phyloP scores from a whole-genome alignment of 2,797 vertebrate species.

The Oreochromis mossambicus region DNA sequence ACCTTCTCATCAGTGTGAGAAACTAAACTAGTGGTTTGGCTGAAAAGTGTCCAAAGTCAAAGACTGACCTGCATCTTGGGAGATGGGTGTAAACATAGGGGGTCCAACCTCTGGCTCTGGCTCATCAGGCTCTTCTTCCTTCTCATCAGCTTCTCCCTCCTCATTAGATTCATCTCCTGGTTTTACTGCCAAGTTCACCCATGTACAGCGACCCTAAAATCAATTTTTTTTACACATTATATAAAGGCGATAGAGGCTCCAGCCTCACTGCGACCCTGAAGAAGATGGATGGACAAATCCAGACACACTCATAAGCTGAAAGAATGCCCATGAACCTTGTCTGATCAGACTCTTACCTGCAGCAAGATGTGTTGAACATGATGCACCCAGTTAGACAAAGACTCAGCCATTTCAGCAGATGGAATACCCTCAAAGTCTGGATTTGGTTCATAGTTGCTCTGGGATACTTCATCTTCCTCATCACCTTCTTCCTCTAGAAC shows the following conservation, averaged over 20 bases:
- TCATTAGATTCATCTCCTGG: constrained; percentile 76
- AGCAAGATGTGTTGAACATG: constrained; percentile 85
- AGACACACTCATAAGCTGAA: neutral
- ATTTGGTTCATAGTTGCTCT: constrained; percentile 82
- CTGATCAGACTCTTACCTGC: constrained; percentile 76
- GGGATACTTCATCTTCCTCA: constrained; percentile 78
- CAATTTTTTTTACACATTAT: neutral
- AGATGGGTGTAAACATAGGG: constrained; percentile 85
- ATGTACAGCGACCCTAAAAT: constrained; percentile 86
- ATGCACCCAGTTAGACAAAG: constrained; percentile 87
- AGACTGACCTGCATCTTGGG: constrained; percentile 87
- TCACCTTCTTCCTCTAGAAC: constrained; percentile 85
- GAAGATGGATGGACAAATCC: neutral
- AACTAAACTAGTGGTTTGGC: neutral
- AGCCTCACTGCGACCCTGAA: neutral
- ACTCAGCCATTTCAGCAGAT: constrained; percentile 80
- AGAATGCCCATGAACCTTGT: neutral
- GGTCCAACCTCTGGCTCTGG: constrained; percentile 85
- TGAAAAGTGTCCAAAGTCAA: neutral
- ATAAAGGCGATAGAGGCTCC: neutral
- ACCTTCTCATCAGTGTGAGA: neutral
- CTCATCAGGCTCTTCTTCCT: constrained; percentile 79
- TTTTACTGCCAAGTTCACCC: constrained; percentile 83
- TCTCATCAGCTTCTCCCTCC: constrained; percentile 82
- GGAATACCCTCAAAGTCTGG: constrained; percentile 85